Evolutionary conservation across 2,797 vertebrate species (phyloP).

Genomic region (Sebastes steindachneri): DNA sequence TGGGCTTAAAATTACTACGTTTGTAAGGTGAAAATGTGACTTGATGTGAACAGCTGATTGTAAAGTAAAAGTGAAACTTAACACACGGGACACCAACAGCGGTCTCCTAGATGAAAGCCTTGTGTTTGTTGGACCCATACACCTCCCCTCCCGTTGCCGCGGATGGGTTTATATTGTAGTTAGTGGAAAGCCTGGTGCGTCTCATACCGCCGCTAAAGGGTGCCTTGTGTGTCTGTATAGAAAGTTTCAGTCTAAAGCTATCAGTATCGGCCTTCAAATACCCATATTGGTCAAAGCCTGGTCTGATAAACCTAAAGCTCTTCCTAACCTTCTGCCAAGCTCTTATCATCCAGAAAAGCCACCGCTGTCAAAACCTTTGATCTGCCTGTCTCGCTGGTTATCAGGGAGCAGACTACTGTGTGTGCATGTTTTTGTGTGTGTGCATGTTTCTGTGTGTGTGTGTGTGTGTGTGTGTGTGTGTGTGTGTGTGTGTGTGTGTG

Average conservation of each 20-base stretch:
- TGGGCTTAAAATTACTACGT: too few relatives aligned
- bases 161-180: too few relatives aligned
- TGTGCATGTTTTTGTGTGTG: slow-evolving; percentile 75
- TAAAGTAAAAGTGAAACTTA: too few relatives aligned
- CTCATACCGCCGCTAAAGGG: too few relatives aligned
- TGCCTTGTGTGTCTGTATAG: background rate
- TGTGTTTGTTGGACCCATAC: too few relatives aligned
- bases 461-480: slow-evolving; percentile 64
- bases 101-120: too few relatives aligned
- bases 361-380: slow-evolving; percentile 70
- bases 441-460: slow-evolving; percentile 59
- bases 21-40: too few relatives aligned
- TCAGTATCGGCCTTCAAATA: slow-evolving; percentile 38
- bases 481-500: too few relatives aligned
- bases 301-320: slow-evolving; percentile 58
- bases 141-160: too few relatives aligned
- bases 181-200: too few relatives aligned
- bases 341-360: slow-evolving; percentile 69
- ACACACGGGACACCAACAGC: too few relatives aligned
- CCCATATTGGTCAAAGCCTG: slow-evolving; percentile 35
- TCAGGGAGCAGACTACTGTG: slow-evolving; percentile 63
- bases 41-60: too few relatives aligned
- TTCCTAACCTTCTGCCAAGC: slow-evolving; percentile 61
- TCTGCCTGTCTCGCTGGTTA: slow-evolving; percentile 64
- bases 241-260: slow-evolving; percentile 14